Evolutionary conservation across 2,113 vertebrate species (phyloP), one percentile per base, ranked within the genome.

Genomic region (Proteles cristata): DNA sequence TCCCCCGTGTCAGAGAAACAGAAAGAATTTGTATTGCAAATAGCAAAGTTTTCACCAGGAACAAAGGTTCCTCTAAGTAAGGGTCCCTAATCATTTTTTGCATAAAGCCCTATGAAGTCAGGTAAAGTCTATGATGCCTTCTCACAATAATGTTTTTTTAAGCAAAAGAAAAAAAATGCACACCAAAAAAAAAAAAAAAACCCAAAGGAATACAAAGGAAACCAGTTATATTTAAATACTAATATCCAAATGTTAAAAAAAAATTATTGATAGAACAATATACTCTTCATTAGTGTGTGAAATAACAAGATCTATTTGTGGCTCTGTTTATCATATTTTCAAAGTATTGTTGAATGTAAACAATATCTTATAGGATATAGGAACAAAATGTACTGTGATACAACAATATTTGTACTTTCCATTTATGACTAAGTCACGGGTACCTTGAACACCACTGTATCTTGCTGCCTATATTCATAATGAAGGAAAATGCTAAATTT

Each of bases 1-100:
- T 97, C 95, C 95, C 97, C 94, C 90, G 82, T 94, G 95, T 97
- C 96, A 97, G 95, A 90, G 92, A 98, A 95, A 87, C 92, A 97
- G 90, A 93, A 80, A 77, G 90, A 85, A 95, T 94, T 86, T 95
- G 68, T 96, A 90, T 81, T 88, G 81, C 97, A 96, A 96, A 87
- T 94, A 97, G 97, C 76, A 91, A 35, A 7, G 25, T 93, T 95
- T 96, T 82, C 73, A 92, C 16, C 45, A 55, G 82, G 65, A 53
- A 23, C 11, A 39, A 58, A 45, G 69, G 4, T 53, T 94, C 50
- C 35, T 63, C 23, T 88, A 92, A 96, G 65, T 11, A 55, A 88
- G 21, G 15, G 63, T 80, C 5, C 50, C 74, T 65, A 69, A 93
- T 17, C 55, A 69, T 96, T 91, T 81, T 45, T 19, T 76, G 45